Evolutionary conservation across 2,113 vertebrate genomes (phyloP), one percentile per base, ranked within the genome.

Genomic region (Equus przewalskii): DNA sequence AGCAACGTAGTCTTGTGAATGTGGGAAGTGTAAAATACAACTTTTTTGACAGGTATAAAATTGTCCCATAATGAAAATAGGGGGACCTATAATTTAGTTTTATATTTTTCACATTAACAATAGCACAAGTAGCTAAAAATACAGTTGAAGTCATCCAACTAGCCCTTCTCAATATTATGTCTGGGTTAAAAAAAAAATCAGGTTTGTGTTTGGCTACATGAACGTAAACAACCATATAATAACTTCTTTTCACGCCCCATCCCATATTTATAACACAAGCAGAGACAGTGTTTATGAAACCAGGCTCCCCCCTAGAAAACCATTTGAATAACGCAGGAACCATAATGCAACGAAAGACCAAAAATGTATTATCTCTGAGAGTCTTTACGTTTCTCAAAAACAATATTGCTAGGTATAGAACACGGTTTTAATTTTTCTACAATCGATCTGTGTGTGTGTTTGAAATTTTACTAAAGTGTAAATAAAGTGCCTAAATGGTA

Each of bases 51-150:
- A 36, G 80, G 72, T 90, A 49, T 97, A 72, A 96, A 81, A 86
- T 24, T 97, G 67, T 97, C 84, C 60, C 96, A 86, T 81, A 94
- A 96, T 96, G 70, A 98, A 98, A 97, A 92, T 60, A 80, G 76
- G 81, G 75, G 62, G 44, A 87, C 83, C 83, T 97, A 95, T 94
- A 97, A 98, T 98, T 97, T 96, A 79, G 79, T 96, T 96, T 80
- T 10, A 97, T 96, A 90, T 89, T 97, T 92, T 94, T 98, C 82
- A 94, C 95, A 97, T 97, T 98, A 95, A 97, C 94, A 97, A 96
- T 96, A 97, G 82, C 46, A 96, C 51, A n/a, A 81, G 26, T 3
- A 24, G 56, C 86, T 96, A 96, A 97, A 98, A 96, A 97, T 96
- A 96, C 2, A 73, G 54, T 67, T 97, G 62, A 97, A 65, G 49